phyloP scores from a whole-genome alignment of 2,113 vertebrate species.

The Oophaga pumilio region DNA sequence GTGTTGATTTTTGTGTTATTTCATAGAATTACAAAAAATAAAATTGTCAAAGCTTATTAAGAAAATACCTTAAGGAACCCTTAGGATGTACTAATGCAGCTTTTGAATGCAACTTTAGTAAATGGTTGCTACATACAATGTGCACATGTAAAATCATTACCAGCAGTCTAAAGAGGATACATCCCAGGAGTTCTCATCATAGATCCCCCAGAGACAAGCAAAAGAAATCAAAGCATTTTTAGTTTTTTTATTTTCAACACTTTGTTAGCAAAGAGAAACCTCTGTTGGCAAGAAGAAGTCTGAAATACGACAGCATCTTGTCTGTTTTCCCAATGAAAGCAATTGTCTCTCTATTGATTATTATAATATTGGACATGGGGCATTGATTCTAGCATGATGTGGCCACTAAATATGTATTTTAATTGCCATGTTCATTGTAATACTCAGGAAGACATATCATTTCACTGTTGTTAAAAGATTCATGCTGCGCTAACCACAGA shows the following conservation, averaged over 20 bases:
- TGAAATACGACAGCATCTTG: not conserved
- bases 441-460: not conserved
- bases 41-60: not conserved
- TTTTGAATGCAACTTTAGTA: not conserved
- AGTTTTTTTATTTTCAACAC: not conserved
- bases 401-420: not conserved
- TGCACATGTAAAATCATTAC: not conserved
- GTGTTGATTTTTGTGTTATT: not conserved
- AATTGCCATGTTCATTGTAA: not conserved
- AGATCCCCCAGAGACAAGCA: not conserved
- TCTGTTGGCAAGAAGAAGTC: not conserved
- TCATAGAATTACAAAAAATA: not conserved
- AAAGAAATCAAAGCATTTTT: not conserved
- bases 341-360: constrained; percentile 18
- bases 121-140: not conserved
- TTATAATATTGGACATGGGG: not conserved
- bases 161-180: not conserved
- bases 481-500: too few relatives aligned
- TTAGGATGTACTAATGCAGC: not conserved
- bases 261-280: not conserved
- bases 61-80: too few relatives aligned
- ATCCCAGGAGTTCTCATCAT: not conserved
- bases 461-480: too few relatives aligned
- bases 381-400: not conserved
- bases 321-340: constrained; percentile 14